Percentiles rank a stretch among this genome's conserved stretches.
These are phyloP conservation scores for Acanthoscelides obtectus DNA, from an alignment of 2,888 invertebrate species.

Conservation along the genomic window DNA sequence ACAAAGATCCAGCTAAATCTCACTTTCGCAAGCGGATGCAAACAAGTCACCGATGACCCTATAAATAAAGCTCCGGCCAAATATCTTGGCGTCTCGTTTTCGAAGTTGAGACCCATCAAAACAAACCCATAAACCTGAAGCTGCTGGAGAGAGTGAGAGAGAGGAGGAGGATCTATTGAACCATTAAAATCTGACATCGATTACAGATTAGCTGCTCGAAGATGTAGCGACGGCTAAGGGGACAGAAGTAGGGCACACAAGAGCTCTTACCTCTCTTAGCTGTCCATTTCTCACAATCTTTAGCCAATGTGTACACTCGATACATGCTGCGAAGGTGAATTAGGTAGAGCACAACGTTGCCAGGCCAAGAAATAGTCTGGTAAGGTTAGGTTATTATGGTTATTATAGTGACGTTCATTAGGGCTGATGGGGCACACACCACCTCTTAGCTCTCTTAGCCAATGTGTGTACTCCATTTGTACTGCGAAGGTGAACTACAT, in stretches of 20 bases:
- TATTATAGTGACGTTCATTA: no score
- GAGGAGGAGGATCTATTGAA: background rate
- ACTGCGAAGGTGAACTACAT: no score
- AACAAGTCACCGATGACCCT: background rate
- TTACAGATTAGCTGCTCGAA: background rate
- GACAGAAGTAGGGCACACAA: background rate
- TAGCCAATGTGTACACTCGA: background rate
- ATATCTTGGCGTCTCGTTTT: background rate
- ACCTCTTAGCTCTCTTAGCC: no score
- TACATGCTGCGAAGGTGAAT: background rate
- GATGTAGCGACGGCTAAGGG: background rate
- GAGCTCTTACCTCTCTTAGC: background rate
- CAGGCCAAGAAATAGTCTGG: no score
- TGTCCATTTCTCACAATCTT: background rate
- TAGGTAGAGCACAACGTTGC: no score
- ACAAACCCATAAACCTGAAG: background rate
- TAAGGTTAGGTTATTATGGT: no score
- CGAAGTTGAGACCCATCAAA: background rate
- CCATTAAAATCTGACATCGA: background rate
- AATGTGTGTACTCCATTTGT: no score
- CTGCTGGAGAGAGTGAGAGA: background rate
- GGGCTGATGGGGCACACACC: no score
- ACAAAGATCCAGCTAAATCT: background rate
- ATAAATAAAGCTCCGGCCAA: background rate
- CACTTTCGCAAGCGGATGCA: background rate